These are phyloP conservation scores for Melinaea marsaeus DNA, from an alignment of 2,888 invertebrate species.

Conservation along the genomic window DNA sequence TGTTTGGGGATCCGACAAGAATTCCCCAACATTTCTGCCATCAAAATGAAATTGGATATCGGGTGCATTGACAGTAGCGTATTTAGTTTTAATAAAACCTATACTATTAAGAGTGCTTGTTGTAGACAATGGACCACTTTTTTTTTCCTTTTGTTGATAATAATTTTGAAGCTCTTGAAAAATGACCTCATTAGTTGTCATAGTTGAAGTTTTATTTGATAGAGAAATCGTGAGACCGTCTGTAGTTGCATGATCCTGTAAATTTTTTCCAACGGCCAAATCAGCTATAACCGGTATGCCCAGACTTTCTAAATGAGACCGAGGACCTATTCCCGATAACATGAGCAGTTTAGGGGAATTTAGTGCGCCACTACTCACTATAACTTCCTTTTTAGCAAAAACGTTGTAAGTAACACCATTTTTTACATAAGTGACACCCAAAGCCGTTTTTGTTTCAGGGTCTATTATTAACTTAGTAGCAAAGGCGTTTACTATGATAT, in stretches of 20 bases:
- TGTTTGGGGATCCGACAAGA: neutral
- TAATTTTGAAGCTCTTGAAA: slow-evolving; percentile 65
- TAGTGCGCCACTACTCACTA: slow-evolving; percentile 78
- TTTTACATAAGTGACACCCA: slow-evolving; percentile 61
- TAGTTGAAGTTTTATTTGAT: slow-evolving; percentile 76
- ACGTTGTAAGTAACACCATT: slow-evolving; percentile 65
- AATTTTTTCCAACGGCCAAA: slow-evolving; percentile 84
- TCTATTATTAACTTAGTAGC: slow-evolving; percentile 80
- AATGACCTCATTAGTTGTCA: slow-evolving; percentile 56
- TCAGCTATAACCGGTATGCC: slow-evolving; percentile 79
- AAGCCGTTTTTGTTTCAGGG: slow-evolving; percentile 65
- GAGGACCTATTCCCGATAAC: slow-evolving; percentile 83
- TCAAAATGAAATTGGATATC: slow-evolving; percentile 38
- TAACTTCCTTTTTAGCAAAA: slow-evolving; percentile 79
- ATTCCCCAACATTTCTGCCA: neutral
- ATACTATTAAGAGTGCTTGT: slow-evolving; percentile 76
- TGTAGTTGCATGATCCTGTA: slow-evolving; percentile 86
- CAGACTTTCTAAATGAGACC: slow-evolving; percentile 69
- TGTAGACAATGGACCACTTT: slow-evolving; percentile 74
- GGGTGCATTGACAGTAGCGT: slow-evolving; percentile 64
- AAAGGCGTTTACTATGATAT: slow-evolving; percentile 71
- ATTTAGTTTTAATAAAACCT: slow-evolving; percentile 80
- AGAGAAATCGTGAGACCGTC: slow-evolving; percentile 71
- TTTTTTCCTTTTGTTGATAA: slow-evolving; percentile 54
- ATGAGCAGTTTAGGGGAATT: slow-evolving; percentile 81